Conservation (phyloP, 2,888 invertebrate genomes). For the Leptura quadrifasciata region DNA sequence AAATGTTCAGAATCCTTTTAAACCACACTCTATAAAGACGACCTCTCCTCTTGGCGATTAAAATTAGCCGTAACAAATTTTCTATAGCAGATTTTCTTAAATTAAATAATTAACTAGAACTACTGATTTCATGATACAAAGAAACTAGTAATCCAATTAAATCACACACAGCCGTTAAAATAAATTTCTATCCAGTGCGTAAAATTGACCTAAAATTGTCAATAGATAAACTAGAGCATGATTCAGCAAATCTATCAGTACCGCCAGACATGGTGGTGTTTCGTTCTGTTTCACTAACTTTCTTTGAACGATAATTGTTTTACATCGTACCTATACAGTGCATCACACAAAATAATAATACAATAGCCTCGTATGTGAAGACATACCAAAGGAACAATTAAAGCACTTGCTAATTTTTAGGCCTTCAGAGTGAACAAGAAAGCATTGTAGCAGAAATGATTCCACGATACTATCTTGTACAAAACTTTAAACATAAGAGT, state of each 20-base stretch:
- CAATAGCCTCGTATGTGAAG: conserved; percentile 7
- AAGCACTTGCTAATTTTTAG: conserved; percentile 10
- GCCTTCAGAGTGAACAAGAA: background rate
- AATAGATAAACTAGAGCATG: conserved; percentile 28
- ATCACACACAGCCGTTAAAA: background rate
- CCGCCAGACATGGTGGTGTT: conserved; percentile 8
- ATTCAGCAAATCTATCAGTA: conserved; percentile 21
- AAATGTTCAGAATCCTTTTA: no score
- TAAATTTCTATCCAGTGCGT: background rate
- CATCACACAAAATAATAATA: conserved; percentile 12
- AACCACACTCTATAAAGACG: no score
- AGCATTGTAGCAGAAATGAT: background rate
- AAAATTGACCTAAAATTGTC: conserved; percentile 20
- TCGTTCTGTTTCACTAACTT: conserved; percentile 19
- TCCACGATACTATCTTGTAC: no score
- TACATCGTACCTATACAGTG: background rate
- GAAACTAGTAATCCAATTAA: conserved; percentile 1
- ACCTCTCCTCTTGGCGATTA: no score
- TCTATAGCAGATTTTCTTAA: no score
- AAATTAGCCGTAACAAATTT: background rate
- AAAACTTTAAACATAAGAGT: no score
- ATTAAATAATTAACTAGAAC: no score
- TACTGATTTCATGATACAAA: conserved; percentile 3
- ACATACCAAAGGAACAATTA: background rate
- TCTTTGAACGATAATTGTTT: conserved; percentile 17